These are phyloP conservation scores for Coregonus ussuriensis DNA, from an alignment of 2,797 vertebrate genomes.

Conservation along the genomic window DNA sequence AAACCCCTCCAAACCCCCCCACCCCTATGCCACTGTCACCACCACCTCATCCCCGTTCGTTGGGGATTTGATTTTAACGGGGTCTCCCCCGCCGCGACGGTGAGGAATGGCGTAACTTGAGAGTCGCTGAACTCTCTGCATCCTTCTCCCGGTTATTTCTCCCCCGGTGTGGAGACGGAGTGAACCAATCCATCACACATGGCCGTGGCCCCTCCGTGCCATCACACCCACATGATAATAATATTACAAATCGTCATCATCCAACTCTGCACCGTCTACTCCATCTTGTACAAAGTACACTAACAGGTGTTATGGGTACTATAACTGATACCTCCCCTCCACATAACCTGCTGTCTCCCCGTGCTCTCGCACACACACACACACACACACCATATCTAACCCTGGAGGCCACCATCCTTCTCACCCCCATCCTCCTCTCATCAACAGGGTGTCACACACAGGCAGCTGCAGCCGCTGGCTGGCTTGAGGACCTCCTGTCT, in stretches of 20 bases:
- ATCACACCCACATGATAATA: background rate
- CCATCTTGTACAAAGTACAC: background rate
- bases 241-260: background rate
- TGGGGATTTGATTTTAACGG: slow-evolving; percentile 27
- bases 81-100: slow-evolving; percentile 21
- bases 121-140: slow-evolving; percentile 23
- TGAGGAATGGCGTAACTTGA: slow-evolving; percentile 27
- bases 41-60: background rate
- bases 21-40: slow-evolving; percentile 4
- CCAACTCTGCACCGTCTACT: background rate
- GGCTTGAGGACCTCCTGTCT: slow-evolving; percentile 1
- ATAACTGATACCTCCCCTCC: background rate
- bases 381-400: too few relatives aligned
- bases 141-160: slow-evolving; percentile 24
- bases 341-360: background rate
- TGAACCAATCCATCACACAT: slow-evolving; percentile 30
- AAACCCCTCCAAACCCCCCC: slow-evolving; percentile 28
- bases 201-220: background rate
- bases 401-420: too few relatives aligned
- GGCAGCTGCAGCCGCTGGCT: slow-evolving; percentile 18
- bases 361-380: too few relatives aligned
- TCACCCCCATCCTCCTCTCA: background rate
- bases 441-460: slow-evolving; percentile 1
- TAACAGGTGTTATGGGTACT: too few relatives aligned
- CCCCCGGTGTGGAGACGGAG: slow-evolving; percentile 26